Evolutionary conservation across 2,797 vertebrate genomes (phyloP).

Genomic region (Ceryle rudis): DNA sequence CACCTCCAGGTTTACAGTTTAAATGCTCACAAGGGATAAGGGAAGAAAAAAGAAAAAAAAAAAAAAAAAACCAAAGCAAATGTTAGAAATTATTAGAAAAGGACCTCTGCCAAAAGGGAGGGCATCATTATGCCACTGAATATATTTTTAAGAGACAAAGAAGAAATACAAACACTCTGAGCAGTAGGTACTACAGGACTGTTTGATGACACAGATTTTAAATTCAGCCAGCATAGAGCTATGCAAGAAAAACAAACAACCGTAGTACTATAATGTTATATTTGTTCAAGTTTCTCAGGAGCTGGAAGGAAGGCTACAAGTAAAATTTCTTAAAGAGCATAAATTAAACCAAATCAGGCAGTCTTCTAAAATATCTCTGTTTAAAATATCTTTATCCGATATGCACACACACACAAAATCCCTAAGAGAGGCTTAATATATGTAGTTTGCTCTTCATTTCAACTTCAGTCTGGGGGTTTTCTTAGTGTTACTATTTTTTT

Average conservation of each 20-base stretch:
- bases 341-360: not conserved
- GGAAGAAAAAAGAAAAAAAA: too few species aligned
- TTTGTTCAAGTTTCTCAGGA: not conserved
- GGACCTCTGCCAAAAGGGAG: not conserved
- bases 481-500: not conserved
- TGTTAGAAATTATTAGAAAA: not conserved
- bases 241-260: not conserved
- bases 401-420: not conserved
- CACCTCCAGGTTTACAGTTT: not conserved
- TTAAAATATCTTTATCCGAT: not conserved
- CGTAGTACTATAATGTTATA: not conserved
- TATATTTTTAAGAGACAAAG: not conserved
- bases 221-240: not conserved
- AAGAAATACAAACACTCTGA: not conserved
- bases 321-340: not conserved
- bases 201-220: not conserved
- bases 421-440: not conserved
- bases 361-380: not conserved
- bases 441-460: not conserved
- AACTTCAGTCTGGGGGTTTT: not conserved
- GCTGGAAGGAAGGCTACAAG: not conserved
- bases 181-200: not conserved
- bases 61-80: not conserved
- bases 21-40: not conserved
- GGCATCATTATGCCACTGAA: not conserved